These are phyloP conservation scores for Notocelia uddmanniana DNA, from an alignment of 2,888 invertebrate genomes.

Conservation along the genomic window DNA sequence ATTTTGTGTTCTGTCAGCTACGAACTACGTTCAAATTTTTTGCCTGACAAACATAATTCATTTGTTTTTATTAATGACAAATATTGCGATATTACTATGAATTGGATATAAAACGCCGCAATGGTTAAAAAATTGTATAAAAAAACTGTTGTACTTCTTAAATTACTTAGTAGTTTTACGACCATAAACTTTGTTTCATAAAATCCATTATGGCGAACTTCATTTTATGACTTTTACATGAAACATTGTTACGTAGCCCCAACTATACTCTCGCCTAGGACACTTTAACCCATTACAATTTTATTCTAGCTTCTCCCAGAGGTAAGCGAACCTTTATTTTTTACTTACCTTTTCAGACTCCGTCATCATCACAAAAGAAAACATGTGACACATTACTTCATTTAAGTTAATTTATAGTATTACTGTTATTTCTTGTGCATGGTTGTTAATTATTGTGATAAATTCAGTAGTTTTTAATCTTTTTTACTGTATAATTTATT, in stretches of 20 bases:
- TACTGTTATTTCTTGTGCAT: constrained; percentile 23
- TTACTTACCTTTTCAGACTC: constrained; percentile 76
- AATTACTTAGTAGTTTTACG: constrained; percentile 26
- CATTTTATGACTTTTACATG: constrained; percentile 48
- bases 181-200: constrained; percentile 42
- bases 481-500: constrained; percentile 29
- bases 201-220: constrained; percentile 23
- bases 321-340: constrained; percentile 65
- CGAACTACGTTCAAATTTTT: no score
- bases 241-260: constrained; percentile 47
- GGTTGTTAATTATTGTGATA: constrained; percentile 41
- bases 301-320: constrained; percentile 50
- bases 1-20: no score
- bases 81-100: no score
- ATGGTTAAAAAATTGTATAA: background rate
- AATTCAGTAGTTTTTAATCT: constrained; percentile 10
- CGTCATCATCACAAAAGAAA: constrained; percentile 76
- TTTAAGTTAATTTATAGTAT: constrained; percentile 57
- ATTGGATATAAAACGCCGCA: background rate
- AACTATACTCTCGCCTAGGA: constrained; percentile 38
- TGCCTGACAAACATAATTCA: no score
- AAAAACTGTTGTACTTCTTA: constrained; percentile 17
- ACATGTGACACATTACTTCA: constrained; percentile 74
- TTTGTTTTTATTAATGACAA: no score
- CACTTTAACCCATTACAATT: constrained; percentile 46